Conservation (phyloP, 2,113 vertebrate species). For the Anarhynchus alexandrinus region DNA sequence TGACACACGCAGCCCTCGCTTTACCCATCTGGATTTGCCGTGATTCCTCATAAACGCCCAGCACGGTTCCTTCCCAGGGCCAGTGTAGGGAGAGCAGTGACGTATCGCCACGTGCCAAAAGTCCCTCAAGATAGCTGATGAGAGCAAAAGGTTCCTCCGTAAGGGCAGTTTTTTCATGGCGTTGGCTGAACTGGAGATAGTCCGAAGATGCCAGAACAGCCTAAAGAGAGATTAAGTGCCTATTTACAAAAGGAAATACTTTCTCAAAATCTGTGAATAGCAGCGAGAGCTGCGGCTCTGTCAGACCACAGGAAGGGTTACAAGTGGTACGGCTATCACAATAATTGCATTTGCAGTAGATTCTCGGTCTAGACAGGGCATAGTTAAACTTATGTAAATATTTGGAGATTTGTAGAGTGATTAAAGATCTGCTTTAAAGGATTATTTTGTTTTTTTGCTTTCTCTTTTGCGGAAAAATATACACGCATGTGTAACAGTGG, state of each 20-base stretch:
- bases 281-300: not conserved
- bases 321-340: not conserved
- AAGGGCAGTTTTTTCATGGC: not conserved
- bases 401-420: not conserved
- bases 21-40: slow-evolving; percentile 14
- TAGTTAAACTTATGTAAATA: slow-evolving; percentile 8
- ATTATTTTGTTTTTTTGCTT: not conserved
- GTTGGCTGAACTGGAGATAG: not conserved
- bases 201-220: not conserved
- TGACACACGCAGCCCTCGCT: not conserved
- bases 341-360: not conserved
- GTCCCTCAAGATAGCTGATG: not conserved
- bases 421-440: not conserved
- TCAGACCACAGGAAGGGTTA: not conserved
- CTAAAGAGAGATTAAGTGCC: not conserved
- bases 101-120: not conserved
- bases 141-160: not conserved
- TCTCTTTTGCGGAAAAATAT: not conserved
- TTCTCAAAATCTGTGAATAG: not conserved
- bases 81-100: not conserved
- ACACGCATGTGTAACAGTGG: not conserved
- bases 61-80: not conserved
- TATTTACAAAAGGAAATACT: not conserved
- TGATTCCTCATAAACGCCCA: not conserved
- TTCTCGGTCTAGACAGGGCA: not conserved